Evolutionary conservation across 2,113 vertebrate genomes (phyloP).

Genomic region (Melanostigma gelatinosum): DNA sequence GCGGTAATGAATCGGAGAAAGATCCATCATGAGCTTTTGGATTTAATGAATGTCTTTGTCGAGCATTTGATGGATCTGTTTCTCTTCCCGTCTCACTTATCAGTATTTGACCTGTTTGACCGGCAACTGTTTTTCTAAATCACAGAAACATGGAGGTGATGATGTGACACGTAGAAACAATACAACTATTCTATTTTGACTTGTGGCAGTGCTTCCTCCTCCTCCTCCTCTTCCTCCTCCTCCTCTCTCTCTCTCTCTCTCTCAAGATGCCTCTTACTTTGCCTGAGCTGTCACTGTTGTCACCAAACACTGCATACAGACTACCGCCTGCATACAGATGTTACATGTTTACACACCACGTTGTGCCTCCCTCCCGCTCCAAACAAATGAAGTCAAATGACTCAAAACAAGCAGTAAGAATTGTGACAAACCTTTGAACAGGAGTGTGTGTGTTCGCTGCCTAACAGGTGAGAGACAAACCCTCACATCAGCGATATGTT

Average conservation of each 20-base stretch:
- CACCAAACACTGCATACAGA: conserved; percentile 5
- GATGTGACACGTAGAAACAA: too few relatives aligned
- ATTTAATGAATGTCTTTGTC: too few relatives aligned
- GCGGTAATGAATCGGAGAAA: not conserved
- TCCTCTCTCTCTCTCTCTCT: not conserved
- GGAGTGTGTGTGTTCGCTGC: not conserved
- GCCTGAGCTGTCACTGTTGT: conserved; percentile 7
- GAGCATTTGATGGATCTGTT: too few relatives aligned
- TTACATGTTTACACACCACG: not conserved
- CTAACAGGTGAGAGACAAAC: not conserved
- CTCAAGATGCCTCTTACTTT: conserved; percentile 3
- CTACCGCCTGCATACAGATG: conserved; percentile 32
- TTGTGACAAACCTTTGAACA: not conserved
- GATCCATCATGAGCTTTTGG: not conserved
- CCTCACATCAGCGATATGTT: not conserved
- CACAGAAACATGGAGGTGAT: too few relatives aligned
- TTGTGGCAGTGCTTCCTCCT: not conserved
- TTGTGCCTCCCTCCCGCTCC: not conserved
- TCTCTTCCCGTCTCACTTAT: not conserved
- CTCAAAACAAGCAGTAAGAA: not conserved
- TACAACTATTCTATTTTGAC: not conserved
- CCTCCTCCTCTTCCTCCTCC: not conserved
- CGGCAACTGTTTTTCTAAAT: too few relatives aligned
- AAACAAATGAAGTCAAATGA: not conserved
- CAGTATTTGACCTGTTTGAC: not conserved